Evolutionary conservation across 2,113 vertebrate genomes (phyloP), one percentile per base, ranked within the genome.

Genomic region (Dascyllus trimaculatus): DNA sequence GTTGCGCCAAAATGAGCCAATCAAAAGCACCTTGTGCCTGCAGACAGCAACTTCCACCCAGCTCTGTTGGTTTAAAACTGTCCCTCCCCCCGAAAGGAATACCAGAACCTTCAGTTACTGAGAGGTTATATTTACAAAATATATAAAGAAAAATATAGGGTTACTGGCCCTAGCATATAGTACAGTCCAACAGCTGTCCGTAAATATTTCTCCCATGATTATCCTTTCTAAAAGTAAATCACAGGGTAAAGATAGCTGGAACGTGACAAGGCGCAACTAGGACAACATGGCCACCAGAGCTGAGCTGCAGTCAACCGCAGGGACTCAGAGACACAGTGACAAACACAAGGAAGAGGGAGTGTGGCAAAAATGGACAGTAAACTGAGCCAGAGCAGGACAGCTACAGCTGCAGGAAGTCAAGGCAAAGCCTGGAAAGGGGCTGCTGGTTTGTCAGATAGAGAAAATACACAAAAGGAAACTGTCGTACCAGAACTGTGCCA

Each of bases 131-230:
- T 95, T 96, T 94, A 95, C 94, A 96, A 95, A 97, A 97, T 95
- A 97, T 96, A 96, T 96, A 95, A 95, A 96, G 96, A 95, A 96
- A 98, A 97, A 96, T 97, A 96, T 98, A 97, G 95, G 93, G 96
- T 98, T 98, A 98, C 98, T 96, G 83, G 91, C 91, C 95, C 95
- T 90, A 96, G 94, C 95, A 95, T 97, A 96, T 88, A 95, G 95
- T 94, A 88, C 93, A 95, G 95, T 93, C 94, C 92, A 95, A 96
- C 98, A 98, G 97, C 97, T 99, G 97, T 95, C 96, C 92, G 94
- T 95, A 93, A 97, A 98, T 98, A 96, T 97, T 98, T 98, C 96
- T 95, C 94, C 95, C 96, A 96, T 97, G 97, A 99, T 97, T 96
- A 94, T 94, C 94, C 95, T 95, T 96, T 96, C 98, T 97, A 98